Conservation (phyloP, 2,113 vertebrate species). For the Lepisosteus oculatus region DNA sequence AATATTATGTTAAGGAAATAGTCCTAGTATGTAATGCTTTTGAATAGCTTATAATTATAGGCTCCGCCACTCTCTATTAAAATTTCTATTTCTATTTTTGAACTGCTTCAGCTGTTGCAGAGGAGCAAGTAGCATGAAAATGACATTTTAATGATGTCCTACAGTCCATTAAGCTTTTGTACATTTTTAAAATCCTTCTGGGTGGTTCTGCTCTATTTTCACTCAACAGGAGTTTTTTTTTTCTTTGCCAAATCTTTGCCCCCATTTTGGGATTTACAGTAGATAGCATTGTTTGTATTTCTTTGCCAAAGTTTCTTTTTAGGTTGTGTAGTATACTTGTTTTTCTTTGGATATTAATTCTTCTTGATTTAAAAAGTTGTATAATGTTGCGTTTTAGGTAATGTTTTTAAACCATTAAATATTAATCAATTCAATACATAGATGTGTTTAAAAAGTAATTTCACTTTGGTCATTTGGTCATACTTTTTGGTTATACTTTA, state of each 20-base stretch:
- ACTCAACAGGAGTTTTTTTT: neutral
- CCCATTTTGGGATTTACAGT: too few species aligned
- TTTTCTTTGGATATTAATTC: too few species aligned
- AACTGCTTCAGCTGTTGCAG: neutral
- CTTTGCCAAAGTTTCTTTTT: too few species aligned
- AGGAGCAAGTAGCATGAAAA: neutral
- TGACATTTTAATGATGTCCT: neutral
- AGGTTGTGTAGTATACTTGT: too few species aligned
- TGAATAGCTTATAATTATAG: neutral
- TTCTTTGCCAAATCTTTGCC: neutral
- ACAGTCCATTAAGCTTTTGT: neutral
- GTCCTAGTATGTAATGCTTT: neutral
- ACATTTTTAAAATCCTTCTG: neutral
- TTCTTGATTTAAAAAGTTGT: too few species aligned
- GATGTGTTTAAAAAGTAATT: too few species aligned
- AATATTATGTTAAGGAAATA: constrained; percentile 8
- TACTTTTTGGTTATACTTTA: too few species aligned
- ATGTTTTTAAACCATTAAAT: too few species aligned
- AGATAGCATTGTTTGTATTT: too few species aligned
- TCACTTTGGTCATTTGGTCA: too few species aligned
- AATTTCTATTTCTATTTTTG: neutral
- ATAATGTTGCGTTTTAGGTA: too few species aligned
- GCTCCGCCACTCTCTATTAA: neutral
- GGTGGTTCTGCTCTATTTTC: neutral
- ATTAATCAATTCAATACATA: too few species aligned